Base-by-base conservation (phyloP, 2,797 vertebrate species). In the Cyclopterus lumpus region DNA sequence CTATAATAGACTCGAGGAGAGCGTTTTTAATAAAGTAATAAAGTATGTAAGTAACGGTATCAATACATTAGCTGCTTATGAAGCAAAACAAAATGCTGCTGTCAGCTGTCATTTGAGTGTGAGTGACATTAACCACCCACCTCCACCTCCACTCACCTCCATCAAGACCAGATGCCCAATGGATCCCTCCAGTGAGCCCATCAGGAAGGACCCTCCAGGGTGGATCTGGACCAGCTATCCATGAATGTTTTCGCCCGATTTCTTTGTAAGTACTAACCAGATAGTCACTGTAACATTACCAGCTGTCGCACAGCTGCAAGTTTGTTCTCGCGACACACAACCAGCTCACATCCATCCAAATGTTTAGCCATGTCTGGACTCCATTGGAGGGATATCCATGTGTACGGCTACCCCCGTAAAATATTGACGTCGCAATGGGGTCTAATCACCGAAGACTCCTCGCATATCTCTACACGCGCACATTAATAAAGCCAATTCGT, bases 391-490 rank as follows among this genome's bases (percentile, higher is more conserved):
- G 16, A 36, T 7, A 7, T 66, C 38, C 24, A 22, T 53, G 14
- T 26, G 34, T 10, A 3, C 32, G 4, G 38, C 34, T 38, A 42
- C 36, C 48, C 20, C 30, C 1, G 30, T 48, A 32, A 72, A 67
- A 63, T 44, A 58, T 49, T 22, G 6, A 67, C 16, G 16, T 44
- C 46, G 57, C 7, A 4, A 44, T 6, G 8, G 30, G 36, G 24
- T 58, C 42, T 34, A 44, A 75, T 61, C 53, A 46, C 61, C 58
- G 15, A 46, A 61, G 46, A 65, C 44, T 34, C 14, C 48, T 80
- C 53, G 26, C 30, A 32, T 48, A 75, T 71, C 34, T 57, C 57
- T 16, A 36, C 11, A 24, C 49, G 16, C 16, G 49, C 67, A 28
- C 58, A 75, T 54, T 66, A 42, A 59, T 66, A 42, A 59, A 53